Evolutionary conservation across 30 jellyfish, hydroid and myxozoan species (phyloP).

Genomic region (Turritopsis dohrnii): DNA sequence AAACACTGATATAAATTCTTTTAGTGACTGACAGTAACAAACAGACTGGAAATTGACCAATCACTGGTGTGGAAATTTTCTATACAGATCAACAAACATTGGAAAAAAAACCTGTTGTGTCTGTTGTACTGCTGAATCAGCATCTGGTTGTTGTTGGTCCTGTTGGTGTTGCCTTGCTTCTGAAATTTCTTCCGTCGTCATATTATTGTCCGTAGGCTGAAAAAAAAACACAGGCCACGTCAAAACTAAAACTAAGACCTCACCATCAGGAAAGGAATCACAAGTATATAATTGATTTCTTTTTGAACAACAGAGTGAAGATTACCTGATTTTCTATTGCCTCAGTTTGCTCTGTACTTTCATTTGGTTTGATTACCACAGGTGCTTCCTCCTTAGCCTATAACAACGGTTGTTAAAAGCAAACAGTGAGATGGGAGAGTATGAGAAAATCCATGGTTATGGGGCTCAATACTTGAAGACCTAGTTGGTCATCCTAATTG

Average conservation of each 20-base stretch:
- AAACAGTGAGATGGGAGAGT: neutral
- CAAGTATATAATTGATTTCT: too few species aligned
- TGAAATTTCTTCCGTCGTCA: neutral
- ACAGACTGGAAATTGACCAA: too few species aligned
- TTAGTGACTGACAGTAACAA: neutral
- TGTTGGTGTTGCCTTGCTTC: neutral
- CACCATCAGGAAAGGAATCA: too few species aligned
- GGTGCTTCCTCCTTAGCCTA: neutral
- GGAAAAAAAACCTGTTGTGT: neutral
- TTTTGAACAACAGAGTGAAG: neutral
- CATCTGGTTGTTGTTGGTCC: neutral
- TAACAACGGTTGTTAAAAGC: neutral
- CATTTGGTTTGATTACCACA: neutral
- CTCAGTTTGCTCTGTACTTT: neutral
- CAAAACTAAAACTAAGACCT: too few species aligned
- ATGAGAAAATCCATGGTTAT: neutral
- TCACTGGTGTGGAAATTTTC: too few species aligned
- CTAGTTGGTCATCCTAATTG: too few species aligned
- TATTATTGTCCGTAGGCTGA: neutral
- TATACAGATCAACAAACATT: too few species aligned
- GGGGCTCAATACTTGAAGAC: neutral
- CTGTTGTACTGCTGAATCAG: neutral
- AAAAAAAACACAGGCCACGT: neutral
- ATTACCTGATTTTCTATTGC: neutral
- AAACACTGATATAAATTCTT: neutral